phyloP scores from a whole-genome alignment of 2,888 invertebrate species.

The Hydraecia micacea region DNA sequence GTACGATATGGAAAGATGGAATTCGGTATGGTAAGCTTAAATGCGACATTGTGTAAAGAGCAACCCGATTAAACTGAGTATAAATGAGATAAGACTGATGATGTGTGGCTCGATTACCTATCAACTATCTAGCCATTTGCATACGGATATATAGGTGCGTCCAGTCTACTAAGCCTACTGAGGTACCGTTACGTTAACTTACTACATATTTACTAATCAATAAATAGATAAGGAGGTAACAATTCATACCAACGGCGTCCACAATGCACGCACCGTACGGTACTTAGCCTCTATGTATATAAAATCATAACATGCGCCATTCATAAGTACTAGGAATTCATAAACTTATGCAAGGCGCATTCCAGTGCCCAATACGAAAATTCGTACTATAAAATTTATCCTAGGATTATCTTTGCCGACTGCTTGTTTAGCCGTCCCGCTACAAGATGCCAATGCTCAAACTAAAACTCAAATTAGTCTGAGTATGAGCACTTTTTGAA shows the following conservation, averaged over 20 bases:
- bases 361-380: slow-evolving; percentile 22
- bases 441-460: background rate
- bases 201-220: slow-evolving; percentile 1
- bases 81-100: background rate
- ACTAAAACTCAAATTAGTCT: background rate
- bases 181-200: background rate
- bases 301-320: slow-evolving; percentile 43
- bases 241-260: slow-evolving; percentile 7
- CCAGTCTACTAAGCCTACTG: background rate
- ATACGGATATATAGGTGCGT: background rate
- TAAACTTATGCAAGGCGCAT: slow-evolving; percentile 42
- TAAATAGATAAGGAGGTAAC: background rate
- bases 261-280: slow-evolving; percentile 34
- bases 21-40: background rate
- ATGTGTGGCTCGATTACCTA: background rate
- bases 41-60: background rate
- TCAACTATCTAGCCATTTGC: background rate
- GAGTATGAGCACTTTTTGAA: background rate
- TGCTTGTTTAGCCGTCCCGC: background rate
- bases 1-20: background rate
- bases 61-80: background rate
- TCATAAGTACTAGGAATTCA: slow-evolving; percentile 44
- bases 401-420: background rate
- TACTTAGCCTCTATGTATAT: slow-evolving; percentile 25
- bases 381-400: background rate